A percentile compares a stretch with the other conserved stretches of the same genome.
These are phyloP conservation scores for Spongilla lacustris DNA, from an alignment of 37 sponge, comb jelly and placozoan species.

Conservation along the genomic window DNA sequence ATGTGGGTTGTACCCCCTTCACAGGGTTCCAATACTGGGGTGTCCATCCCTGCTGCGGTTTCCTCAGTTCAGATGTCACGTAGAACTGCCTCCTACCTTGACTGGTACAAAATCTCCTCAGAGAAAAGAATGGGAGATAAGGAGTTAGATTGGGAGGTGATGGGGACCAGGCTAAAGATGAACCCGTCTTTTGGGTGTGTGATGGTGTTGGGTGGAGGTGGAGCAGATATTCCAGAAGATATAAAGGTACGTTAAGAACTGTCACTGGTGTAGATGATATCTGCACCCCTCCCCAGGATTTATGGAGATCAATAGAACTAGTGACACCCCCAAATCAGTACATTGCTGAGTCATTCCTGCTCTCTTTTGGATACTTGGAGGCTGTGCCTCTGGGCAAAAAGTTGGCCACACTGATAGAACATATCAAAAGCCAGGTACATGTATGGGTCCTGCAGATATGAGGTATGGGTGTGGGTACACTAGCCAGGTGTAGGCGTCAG, in stretches of 20 bases:
- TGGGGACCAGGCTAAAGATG: conserved; percentile 3
- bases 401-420: not conserved
- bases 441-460: too few species aligned
- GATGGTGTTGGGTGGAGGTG: not conserved
- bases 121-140: not conserved
- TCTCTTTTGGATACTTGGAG: conserved; percentile 35
- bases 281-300: not conserved
- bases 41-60: not conserved
- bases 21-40: not conserved
- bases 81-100: conserved; percentile 11
- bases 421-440: conserved; percentile 37
- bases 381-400: conserved; percentile 2
- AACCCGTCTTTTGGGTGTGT: conserved; percentile 52
- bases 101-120: conserved; percentile 41
- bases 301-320: conserved; percentile 11
- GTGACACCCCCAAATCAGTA: conserved; percentile 15
- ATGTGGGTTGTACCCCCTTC: not conserved
- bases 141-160: conserved; percentile 8
- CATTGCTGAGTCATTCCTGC: conserved; percentile 41
- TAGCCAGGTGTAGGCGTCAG: too few species aligned
- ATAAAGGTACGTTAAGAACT: conserved; percentile 19
- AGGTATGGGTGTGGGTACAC: too few species aligned
- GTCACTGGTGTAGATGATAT: not conserved
- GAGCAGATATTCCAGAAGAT: conserved; percentile 11
- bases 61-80: not conserved